Evolutionary conservation across 2,888 invertebrate species (phyloP), one percentile per base, ranked within the genome.

Genomic region (Liposcelis brunnea): DNA sequence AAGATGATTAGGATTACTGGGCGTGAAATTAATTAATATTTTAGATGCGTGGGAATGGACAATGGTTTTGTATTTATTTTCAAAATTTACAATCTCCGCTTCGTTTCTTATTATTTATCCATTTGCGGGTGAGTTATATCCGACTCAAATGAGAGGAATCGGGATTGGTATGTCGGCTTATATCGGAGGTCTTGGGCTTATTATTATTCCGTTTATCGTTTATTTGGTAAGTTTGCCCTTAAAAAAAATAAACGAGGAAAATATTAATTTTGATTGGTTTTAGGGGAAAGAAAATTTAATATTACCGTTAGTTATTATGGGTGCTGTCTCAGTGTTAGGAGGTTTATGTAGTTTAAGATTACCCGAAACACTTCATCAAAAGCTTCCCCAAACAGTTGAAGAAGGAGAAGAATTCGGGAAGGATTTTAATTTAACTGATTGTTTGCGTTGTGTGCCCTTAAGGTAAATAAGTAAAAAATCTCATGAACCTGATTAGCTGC

Each of bases 111-210:
- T 89, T 50, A 86, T 91, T 55, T 91, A 90, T 62, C 89, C 90
- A 0, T 90, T 90, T 62, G 89, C 89, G 53, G 86, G 86, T 8
- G 91, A 91, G 65, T 62, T 91, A 16, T 90, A 90, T 63, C 91
- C 91, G 1, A 91, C 90, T 2, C 84, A 85, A 60, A 70, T 89
- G 38, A 71, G 91, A 54, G 90, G 90, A 2, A 70, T 90, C 46
- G 91, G 90, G 12, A 89, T 91, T 53, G 90, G 90, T 40, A 80
- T 85, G 45, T 89, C 89, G 1, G 86, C 89, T 12, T 90, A 91
- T 59, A 80, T 90, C 52, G 89, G 85, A 44, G 90, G 90, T 44
- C 67, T 87, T 50, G 91, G 90, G 33, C 69, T 90, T 38, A 82
- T 87, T 51, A 76, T 87, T 46, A 90, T 90, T 59, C 91, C 91